These are phyloP conservation scores for Pelecanoides urinatrix DNA, from an alignment of 2,113 vertebrate genomes.

Conservation along the genomic window DNA sequence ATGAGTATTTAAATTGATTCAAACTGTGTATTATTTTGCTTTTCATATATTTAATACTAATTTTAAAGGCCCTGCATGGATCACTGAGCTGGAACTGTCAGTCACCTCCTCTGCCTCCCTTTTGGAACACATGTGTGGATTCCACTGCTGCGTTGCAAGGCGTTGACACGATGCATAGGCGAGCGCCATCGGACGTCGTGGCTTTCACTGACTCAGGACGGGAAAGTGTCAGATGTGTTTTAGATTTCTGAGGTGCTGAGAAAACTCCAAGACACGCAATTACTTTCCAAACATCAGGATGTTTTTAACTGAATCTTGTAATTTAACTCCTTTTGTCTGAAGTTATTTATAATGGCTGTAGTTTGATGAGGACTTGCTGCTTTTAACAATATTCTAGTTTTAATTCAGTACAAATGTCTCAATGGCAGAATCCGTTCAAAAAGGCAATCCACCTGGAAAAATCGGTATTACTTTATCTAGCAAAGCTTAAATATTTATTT, in stretches of 20 bases:
- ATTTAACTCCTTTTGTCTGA: background rate
- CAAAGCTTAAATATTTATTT: background rate
- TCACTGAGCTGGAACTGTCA: constrained; percentile 41
- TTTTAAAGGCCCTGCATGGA: constrained; percentile 11
- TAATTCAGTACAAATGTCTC: background rate
- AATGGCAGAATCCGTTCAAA: background rate
- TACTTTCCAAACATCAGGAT: background rate
- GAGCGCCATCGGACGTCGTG: fast-evolving
- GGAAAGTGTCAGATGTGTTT: background rate
- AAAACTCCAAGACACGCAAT: background rate
- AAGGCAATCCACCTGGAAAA: background rate
- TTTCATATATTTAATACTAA: background rate
- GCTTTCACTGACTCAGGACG: background rate
- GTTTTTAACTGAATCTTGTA: background rate
- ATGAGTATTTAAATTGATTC: background rate
- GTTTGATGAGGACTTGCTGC: background rate
- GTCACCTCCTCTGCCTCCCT: constrained; percentile 29
- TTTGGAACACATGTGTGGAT: background rate
- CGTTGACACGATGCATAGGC: fast-evolving
- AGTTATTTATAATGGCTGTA: background rate
- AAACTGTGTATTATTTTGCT: background rate
- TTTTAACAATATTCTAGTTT: background rate
- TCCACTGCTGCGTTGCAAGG: background rate
- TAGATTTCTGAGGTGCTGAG: background rate
- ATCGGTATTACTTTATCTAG: background rate